Conservation (phyloP, 1,140 invertebrate species). For the Cydia pomonella region DNA sequence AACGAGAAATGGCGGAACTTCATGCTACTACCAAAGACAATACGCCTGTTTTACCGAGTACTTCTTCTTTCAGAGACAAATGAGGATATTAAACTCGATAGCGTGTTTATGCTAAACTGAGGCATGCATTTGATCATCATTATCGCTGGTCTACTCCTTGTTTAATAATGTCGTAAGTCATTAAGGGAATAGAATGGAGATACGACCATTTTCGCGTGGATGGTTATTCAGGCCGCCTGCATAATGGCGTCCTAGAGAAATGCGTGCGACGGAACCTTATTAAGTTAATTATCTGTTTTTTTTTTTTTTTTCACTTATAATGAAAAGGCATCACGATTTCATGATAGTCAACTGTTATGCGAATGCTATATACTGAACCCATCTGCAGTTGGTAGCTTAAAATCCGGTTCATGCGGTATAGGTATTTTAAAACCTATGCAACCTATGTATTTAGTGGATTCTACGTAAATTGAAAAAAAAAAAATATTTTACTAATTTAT, state of each 20-base stretch:
- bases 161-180: neutral
- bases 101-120: slow-evolving; percentile 22
- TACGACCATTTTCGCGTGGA: neutral
- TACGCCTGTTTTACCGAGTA: neutral
- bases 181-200: neutral
- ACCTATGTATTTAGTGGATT: no score
- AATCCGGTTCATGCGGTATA: no score
- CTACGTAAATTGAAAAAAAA: no score
- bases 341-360: neutral
- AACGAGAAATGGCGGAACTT: neutral
- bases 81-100: slow-evolving; percentile 4
- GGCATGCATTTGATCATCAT: slow-evolving; percentile 29
- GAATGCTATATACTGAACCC: neutral
- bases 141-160: neutral
- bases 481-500: no score
- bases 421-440: no score
- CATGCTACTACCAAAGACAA: slow-evolving; percentile 30
- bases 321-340: neutral
- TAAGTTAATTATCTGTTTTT: slow-evolving; percentile 28
- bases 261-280: slow-evolving; percentile 25
- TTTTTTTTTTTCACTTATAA: neutral
- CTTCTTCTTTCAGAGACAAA: slow-evolving; percentile 15
- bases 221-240: slow-evolving; percentile 19
- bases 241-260: slow-evolving; percentile 26
- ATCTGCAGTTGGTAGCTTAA: no score